phyloP scores from a whole-genome alignment of 2,797 vertebrate species.

The Ptychobarbus kaznakovi region DNA sequence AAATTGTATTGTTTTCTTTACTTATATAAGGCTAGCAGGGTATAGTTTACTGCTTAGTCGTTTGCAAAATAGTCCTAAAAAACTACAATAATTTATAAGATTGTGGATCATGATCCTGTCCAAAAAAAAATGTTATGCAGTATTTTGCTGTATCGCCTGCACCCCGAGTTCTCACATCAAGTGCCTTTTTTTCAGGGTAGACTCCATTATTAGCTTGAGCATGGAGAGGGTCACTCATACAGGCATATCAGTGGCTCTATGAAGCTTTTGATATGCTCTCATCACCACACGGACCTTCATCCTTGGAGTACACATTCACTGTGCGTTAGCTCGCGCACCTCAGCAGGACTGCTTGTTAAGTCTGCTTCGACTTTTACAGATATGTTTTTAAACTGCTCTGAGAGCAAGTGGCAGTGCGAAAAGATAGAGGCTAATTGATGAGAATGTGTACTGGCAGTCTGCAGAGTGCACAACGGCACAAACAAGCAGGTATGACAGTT shows the following conservation, averaged over 20 bases:
- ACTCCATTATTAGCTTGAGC: not conserved
- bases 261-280: slow-evolving; percentile 12
- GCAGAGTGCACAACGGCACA: slow-evolving; percentile 51
- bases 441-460: slow-evolving; percentile 49
- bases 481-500: slow-evolving; percentile 63
- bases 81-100: not conserved
- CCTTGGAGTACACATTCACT: not conserved
- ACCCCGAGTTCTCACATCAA: not conserved
- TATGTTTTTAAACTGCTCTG: slow-evolving; percentile 42
- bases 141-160: not conserved
- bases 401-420: slow-evolving; percentile 15
- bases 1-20: not conserved
- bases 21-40: not conserved
- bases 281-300: not conserved
- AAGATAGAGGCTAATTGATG: slow-evolving; percentile 54
- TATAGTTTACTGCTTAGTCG: not conserved
- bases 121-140: not conserved
- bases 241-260: not conserved
- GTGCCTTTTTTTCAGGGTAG: not conserved
- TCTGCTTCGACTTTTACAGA: slow-evolving; percentile 9
- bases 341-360: slow-evolving; percentile 31
- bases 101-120: not conserved
- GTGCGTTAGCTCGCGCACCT: not conserved
- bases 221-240: not conserved
- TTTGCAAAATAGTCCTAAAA: not conserved